Evolutionary conservation across 2,888 invertebrate genomes (phyloP), one percentile per base, ranked within the genome.

Genomic region (Baccha elongata): DNA sequence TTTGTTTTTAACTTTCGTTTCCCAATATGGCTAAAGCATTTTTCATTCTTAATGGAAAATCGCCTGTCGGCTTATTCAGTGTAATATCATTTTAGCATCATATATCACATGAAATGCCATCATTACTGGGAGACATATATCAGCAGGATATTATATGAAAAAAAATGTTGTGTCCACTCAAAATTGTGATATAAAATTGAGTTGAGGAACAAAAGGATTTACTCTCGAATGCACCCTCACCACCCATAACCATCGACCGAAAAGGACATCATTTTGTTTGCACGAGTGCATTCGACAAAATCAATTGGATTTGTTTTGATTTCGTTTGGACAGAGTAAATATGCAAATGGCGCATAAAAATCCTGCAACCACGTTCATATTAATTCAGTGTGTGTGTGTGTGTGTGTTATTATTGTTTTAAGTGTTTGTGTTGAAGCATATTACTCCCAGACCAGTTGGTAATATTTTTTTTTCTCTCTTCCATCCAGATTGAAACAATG

Each of bases 271-370:
- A 81, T 83, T 78, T 73, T 68, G 83, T 78, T 78, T 83, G 78
- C 67, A 60, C 50, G 72, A 48, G 65, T 67, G 67, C 48, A 76
- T 76, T 71, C 71, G 76, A 72, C 81, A 72, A 78, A 83, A 83
- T 78, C 83, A 83, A 83, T 83, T 73, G 78, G 42, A 83, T 76
- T 83, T 83, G 83, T 78, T 83, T 83, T 83, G 78, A 83, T 83
- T 83, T 78, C 78, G 78, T 83, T 83, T 73, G 73, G 78, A 72
- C 76, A 78, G 76, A 73, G 83, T 83, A 78, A 83, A 83, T 83
- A 83, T 83, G 76, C 83, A 83, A 83, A 83, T 83, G 72, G 78
- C 50, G 83, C 83, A 83, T 78, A 83, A 73, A 83, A 83, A 72
- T 68, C 78, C 72, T 48, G 72, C 71, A 65, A 72, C 76, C 32